phyloP scores from a whole-genome alignment of 2,113 vertebrate species.

The Apaloderma vittatum region DNA sequence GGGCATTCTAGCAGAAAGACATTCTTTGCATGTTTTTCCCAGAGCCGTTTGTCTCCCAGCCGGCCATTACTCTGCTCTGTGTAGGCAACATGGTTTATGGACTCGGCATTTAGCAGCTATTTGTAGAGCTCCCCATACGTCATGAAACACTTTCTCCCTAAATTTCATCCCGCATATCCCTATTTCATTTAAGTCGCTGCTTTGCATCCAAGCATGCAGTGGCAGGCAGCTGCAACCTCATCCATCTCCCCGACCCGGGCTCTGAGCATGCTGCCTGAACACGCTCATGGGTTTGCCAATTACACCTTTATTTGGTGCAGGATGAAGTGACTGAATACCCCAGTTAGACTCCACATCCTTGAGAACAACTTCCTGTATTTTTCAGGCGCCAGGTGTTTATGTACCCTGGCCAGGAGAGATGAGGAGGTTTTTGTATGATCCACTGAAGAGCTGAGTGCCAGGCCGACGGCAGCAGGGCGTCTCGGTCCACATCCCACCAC shows the following conservation, averaged over 20 bases:
- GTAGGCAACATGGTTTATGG: neutral
- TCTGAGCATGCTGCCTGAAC: neutral
- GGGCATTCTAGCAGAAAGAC: neutral
- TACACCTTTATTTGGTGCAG: neutral
- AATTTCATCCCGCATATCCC: neutral
- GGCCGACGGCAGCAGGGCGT: neutral
- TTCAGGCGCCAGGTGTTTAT: neutral
- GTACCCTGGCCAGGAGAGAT: neutral
- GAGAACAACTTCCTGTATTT: neutral
- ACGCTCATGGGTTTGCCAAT: neutral
- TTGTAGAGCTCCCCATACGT: neutral
- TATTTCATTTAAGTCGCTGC: neutral
- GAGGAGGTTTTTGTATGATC: neutral
- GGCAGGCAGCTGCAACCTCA: neutral
- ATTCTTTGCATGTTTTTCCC: neutral
- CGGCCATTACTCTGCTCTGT: neutral
- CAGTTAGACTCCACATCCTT: neutral
- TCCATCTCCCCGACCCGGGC: neutral
- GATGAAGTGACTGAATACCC: neutral
- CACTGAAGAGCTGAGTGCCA: neutral
- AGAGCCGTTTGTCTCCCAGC: neutral
- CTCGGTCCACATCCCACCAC: neutral
- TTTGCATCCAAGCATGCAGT: neutral
- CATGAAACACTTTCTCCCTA: slow-evolving; percentile 3
- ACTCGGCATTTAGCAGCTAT: neutral